phyloP scores from a whole-genome alignment of 2,113 vertebrate species.

The Bubo scandiacus region DNA sequence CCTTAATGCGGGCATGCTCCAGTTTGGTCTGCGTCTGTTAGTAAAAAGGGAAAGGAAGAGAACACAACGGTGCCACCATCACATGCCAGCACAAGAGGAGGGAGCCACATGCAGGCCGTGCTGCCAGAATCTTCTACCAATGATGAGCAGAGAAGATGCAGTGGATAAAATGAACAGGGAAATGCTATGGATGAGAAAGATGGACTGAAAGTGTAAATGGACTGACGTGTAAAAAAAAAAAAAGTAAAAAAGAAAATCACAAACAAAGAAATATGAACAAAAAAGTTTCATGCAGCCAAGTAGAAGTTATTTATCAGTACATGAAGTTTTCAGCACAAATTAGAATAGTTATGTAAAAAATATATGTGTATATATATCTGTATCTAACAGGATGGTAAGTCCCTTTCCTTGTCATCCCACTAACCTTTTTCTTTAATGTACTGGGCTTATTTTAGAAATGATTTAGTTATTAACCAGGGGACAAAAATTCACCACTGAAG shows the following conservation, averaged over 20 bases:
- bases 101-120: conserved; percentile 85
- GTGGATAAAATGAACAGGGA: conserved; percentile 37
- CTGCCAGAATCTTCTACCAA: conserved; percentile 76
- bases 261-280: conserved; percentile 52
- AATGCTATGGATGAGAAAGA: conserved; percentile 44
- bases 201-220: conserved; percentile 47
- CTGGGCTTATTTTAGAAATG: background rate
- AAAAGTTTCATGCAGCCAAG: conserved; percentile 78
- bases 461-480: background rate
- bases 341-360: conserved; percentile 73
- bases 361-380: background rate
- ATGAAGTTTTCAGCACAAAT: conserved; percentile 76
- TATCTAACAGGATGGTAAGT: background rate
- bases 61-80: conserved; percentile 99
- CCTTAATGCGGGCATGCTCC: conserved; percentile 99
- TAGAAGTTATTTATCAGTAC: conserved; percentile 73
- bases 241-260: background rate
- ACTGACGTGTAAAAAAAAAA: conserved; percentile 24
- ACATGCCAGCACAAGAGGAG: conserved; percentile 93
- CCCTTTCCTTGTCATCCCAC: background rate
- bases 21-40: conserved; percentile 99
- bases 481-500: background rate
- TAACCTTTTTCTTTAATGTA: background rate
- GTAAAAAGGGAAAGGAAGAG: conserved; percentile 98
- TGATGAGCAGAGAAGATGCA: conserved; percentile 68